Percentiles rank a stretch among this genome's conserved stretches.
Conservation (phyloP, 2,888 invertebrate genomes). For the Eremobia ochroleuca region DNA sequence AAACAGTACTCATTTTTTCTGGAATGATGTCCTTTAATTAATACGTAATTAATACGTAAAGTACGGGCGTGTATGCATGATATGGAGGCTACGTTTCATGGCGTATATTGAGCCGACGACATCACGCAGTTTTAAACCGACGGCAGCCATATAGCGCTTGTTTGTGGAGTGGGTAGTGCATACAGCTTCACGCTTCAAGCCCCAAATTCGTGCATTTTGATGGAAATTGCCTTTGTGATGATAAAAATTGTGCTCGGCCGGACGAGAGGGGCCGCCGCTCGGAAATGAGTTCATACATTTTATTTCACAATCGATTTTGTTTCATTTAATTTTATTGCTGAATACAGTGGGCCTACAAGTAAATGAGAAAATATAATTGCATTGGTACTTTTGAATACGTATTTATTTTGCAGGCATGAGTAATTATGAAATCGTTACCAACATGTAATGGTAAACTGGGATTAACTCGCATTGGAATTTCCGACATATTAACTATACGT, state of each 20-base stretch:
- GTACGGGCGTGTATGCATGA: not conserved
- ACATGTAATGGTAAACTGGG: constrained; percentile 37
- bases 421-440: constrained; percentile 56
- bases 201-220: constrained; percentile 85
- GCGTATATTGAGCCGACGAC: constrained; percentile 20
- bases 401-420: constrained; percentile 43
- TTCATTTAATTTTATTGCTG: constrained; percentile 85
- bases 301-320: constrained; percentile 83
- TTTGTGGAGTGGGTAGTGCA: constrained; percentile 65
- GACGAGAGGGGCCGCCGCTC: constrained; percentile 74
- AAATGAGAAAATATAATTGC: constrained; percentile 71
- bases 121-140: constrained; percentile 52
- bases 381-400: constrained; percentile 52
- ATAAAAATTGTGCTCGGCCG: constrained; percentile 82
- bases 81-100: constrained; percentile 5
- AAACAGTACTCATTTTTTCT: no score
- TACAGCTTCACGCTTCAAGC: constrained; percentile 75
- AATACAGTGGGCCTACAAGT: constrained; percentile 67
- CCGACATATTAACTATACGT: constrained; percentile 2
- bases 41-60: no score
- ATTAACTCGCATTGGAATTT: constrained; percentile 29
- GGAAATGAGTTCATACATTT: constrained; percentile 87
- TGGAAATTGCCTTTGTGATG: constrained; percentile 85
- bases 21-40: no score
- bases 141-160: constrained; percentile 51